phyloP scores from a whole-genome alignment of 30 jellyfish, hydroid and myxozoan species.

The Hydra vulgaris region DNA sequence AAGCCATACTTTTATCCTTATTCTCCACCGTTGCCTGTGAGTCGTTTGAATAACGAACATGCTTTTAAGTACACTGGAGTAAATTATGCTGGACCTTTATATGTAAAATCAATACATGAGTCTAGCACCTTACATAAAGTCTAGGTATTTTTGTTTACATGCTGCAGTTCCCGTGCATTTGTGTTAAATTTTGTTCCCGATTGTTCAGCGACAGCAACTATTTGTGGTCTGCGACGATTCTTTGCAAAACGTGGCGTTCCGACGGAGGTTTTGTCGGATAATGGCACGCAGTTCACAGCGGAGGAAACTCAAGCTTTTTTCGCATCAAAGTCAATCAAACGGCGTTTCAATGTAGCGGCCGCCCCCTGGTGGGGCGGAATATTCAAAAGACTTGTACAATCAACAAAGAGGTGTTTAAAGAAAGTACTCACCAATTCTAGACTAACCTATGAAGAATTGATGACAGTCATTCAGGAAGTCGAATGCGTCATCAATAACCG shows the following conservation, averaged over 20 bases:
- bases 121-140: neutral
- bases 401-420: conserved; percentile 27
- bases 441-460: neutral
- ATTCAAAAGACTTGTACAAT: conserved; percentile 2
- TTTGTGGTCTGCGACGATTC: conserved; percentile 10
- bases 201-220: conserved; percentile 9
- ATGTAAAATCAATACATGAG: neutral
- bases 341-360: conserved; percentile 25
- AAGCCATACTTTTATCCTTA: neutral
- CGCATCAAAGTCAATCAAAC: neutral
- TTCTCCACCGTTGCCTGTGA: neutral
- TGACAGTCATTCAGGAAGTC: conserved; percentile 1
- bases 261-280: neutral
- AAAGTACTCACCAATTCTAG: neutral
- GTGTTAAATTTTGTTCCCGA: neutral
- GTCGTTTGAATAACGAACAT: neutral
- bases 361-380: conserved; percentile 47
- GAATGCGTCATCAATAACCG: conserved; percentile 7
- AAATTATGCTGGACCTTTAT: conserved; percentile 1
- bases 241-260: conserved; percentile 7
- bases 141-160: neutral
- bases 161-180: neutral
- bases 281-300: conserved; percentile 11
- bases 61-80: conserved; percentile 6
- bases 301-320: conserved; percentile 10